phyloP scores from a whole-genome alignment of 2,888 invertebrate species.

The Dynastes maya region DNA sequence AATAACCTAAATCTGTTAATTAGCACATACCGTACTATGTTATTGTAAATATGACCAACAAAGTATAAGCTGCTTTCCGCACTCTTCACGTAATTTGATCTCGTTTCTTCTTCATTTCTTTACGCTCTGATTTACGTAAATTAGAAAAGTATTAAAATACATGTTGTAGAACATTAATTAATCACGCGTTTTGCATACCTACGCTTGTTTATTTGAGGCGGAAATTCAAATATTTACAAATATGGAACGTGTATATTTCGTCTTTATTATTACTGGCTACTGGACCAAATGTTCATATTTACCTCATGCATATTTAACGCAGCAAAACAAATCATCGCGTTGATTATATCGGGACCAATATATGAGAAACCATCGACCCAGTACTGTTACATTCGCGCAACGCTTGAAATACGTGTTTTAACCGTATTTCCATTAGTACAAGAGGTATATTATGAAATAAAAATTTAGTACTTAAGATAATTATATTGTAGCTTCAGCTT shows the following conservation, averaged over 20 bases:
- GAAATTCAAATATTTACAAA: conserved; percentile 25
- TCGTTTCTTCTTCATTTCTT: background rate
- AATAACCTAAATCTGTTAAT: too few relatives aligned
- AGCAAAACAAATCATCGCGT: conserved; percentile 17
- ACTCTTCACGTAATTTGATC: background rate
- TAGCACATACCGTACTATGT: too few relatives aligned
- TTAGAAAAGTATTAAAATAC: background rate
- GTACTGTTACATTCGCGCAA: background rate
- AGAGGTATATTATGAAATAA: too few relatives aligned
- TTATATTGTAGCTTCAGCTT: too few relatives aligned
- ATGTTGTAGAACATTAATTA: background rate
- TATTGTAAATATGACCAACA: too few relatives aligned
- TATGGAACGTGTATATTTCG: background rate
- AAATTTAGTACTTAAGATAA: too few relatives aligned
- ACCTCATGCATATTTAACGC: conserved; percentile 23
- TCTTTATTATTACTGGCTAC: conserved; percentile 8
- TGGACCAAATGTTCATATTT: conserved; percentile 1
- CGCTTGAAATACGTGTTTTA: too few relatives aligned
- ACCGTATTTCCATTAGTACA: too few relatives aligned
- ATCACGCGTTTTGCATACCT: background rate
- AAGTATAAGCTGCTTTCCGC: too few relatives aligned
- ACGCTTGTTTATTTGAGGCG: background rate
- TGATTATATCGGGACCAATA: background rate
- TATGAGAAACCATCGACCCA: background rate
- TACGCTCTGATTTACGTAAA: background rate